Evolutionary conservation across 2,888 invertebrate genomes (phyloP).

Genomic region (Idaea biselata): DNA sequence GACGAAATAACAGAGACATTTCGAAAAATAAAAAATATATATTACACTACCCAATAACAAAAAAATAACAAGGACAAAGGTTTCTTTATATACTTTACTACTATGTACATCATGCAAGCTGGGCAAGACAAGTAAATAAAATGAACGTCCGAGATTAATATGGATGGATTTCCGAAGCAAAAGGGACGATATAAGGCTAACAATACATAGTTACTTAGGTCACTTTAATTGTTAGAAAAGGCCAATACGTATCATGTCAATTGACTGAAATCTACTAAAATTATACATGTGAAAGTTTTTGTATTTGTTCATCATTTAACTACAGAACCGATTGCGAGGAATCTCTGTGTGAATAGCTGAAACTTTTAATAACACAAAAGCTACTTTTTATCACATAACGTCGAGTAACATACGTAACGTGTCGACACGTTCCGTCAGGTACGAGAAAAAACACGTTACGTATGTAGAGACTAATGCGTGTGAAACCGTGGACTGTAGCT

Average conservation of each 20-base stretch:
- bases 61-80: conserved; percentile 68
- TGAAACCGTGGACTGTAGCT: no score
- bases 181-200: conserved; percentile 62
- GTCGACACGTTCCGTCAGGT: no score
- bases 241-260: conserved; percentile 48
- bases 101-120: conserved; percentile 74
- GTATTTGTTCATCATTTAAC: no score
- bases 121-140: conserved; percentile 71
- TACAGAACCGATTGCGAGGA: no score
- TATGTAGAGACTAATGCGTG: no score
- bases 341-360: no score
- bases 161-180: conserved; percentile 74
- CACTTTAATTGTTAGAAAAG: conserved; percentile 49
- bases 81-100: conserved; percentile 59
- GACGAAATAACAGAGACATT: conserved; percentile 36
- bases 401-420: no score
- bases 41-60: conserved; percentile 70
- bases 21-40: conserved; percentile 37
- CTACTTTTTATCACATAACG: no score
- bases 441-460: no score
- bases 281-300: no score
- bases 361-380: no score
- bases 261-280: conserved; percentile 43
- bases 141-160: conserved; percentile 65
- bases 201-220: conserved; percentile 35